phyloP scores from a whole-genome alignment of 2,113 vertebrate genomes.

The Fukomys damarensis region DNA sequence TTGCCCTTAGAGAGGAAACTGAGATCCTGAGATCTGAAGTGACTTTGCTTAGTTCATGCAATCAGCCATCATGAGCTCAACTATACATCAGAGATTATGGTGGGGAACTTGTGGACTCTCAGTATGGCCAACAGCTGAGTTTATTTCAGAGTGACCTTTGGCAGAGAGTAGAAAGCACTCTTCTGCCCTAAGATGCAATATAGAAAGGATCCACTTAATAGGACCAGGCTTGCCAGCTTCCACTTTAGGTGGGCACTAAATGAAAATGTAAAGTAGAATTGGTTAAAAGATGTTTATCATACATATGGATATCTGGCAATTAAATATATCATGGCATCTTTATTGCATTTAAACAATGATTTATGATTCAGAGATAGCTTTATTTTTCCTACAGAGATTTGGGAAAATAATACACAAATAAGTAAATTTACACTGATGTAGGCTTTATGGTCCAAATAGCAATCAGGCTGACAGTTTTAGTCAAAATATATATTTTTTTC shows the following conservation, averaged over 20 bases:
- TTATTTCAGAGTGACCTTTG: constrained; percentile 38
- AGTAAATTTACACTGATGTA: constrained; percentile 60
- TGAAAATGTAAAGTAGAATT: constrained; percentile 8
- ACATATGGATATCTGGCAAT: constrained; percentile 50
- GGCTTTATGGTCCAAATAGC: constrained; percentile 59
- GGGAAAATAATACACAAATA: constrained; percentile 55
- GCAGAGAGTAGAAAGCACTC: neutral
- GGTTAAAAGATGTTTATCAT: constrained; percentile 44
- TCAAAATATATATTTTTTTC: constrained; percentile 65
- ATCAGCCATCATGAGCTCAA: constrained; percentile 26
- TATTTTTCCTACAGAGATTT: constrained; percentile 40
- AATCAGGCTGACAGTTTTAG: constrained; percentile 59
- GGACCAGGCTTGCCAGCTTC: constrained; percentile 1
- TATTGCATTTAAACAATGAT: constrained; percentile 58
- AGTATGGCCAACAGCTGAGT: neutral
- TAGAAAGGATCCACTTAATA: constrained; percentile 25
- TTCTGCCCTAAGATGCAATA: constrained; percentile 28
- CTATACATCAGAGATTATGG: neutral
- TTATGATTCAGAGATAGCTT: constrained; percentile 51
- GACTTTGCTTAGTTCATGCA: constrained; percentile 35
- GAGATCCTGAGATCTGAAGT: constrained; percentile 40
- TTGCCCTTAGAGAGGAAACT: constrained; percentile 39
- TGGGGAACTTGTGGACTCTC: neutral
- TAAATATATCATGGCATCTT: constrained; percentile 21
- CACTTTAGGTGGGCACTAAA: constrained; percentile 22